Base-by-base conservation (phyloP, 2,888 invertebrate species). In the Polydesmus complanatus region DNA sequence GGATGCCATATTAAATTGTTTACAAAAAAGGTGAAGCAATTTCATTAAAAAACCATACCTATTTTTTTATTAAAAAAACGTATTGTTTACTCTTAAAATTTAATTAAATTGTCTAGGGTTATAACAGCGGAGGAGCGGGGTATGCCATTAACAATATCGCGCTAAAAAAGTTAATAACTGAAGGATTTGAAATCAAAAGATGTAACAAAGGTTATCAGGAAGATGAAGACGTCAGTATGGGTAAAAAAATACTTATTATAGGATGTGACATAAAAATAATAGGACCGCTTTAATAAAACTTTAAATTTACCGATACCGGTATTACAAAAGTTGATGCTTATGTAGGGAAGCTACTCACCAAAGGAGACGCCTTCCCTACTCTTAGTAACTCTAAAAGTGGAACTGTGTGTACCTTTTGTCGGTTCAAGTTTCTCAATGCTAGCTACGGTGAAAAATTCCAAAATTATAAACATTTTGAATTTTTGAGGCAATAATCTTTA, bases 151-250 rank as follows among this genome's bases (percentile, higher is more conserved):
- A 94, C 69, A 80, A 82, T 61, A 86, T 84, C 70, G 91, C 93
- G 1, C 73, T 92, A 1, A 81, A 80, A 60, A 78, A 81, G 66
- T 88, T 94, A 72, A 84, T 94, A 8, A 83, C 82, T 65, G 78
- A 82, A 27, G 90, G 82, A 0, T 70, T 93, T 53, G 81, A 83
- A 0, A 79, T 89, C 67, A 75, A 80, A 80, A 79, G 0, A 78
- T 82, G 51, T 93, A 92, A 71, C 70, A 73, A 56, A 2, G 83
- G 82, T 63, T 80, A 81, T 66, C 80, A 79, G 0, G 92, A 93
- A 2, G 84, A 89, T 0, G 94, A 95, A 73, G 95, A 95, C 73
- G 88, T 90, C 0, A 92, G 93, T 75, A 87, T 94, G 78, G 96
- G 91, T 77, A 69, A 67, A 69, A 26, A 37, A 37, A 37, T 37